Conservation (phyloP, 2,113 vertebrate species). For the Paralichthys olivaceus region DNA sequence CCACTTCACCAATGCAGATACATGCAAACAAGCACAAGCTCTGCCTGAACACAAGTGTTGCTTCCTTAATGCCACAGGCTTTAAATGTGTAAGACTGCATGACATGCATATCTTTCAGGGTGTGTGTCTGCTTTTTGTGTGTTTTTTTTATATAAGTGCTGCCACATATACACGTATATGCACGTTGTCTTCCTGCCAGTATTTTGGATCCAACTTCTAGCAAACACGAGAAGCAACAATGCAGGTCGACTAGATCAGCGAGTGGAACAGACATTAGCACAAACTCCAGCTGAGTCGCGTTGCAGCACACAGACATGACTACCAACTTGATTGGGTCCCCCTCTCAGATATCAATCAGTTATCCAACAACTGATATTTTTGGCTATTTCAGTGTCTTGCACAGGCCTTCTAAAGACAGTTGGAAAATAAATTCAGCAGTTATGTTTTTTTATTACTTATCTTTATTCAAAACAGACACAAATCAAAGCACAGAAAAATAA, state of each 20-base stretch:
- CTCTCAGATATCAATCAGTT: neutral
- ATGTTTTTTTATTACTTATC: too few relatives aligned
- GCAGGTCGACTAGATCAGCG: slow-evolving; percentile 29
- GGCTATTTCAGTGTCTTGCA: neutral
- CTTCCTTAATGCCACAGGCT: neutral
- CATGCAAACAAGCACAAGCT: slow-evolving; percentile 11
- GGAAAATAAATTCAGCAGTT: neutral
- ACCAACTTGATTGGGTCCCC: neutral
- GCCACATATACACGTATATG: too few relatives aligned
- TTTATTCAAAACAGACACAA: too few relatives aligned
- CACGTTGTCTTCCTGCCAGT: slow-evolving; percentile 5
- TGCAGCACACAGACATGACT: slow-evolving; percentile 9
- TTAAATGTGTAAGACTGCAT: neutral
- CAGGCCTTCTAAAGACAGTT: neutral
- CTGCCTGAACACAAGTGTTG: neutral
- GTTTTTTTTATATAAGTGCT: neutral
- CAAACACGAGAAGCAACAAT: slow-evolving; percentile 8
- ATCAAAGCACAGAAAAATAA: too few relatives aligned
- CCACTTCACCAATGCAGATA: slow-evolving; percentile 21
- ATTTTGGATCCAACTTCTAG: slow-evolving; percentile 9
- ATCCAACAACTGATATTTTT: neutral
- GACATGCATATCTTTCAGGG: neutral
- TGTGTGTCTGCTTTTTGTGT: neutral
- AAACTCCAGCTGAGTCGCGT: slow-evolving; percentile 52
- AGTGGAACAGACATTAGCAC: slow-evolving; percentile 21